A percentile compares a stretch with the other conserved stretches of the same genome.
Evolutionary conservation across 2,797 vertebrate genomes (phyloP).

Genomic region (Crossoptilon crossoptilon): DNA sequence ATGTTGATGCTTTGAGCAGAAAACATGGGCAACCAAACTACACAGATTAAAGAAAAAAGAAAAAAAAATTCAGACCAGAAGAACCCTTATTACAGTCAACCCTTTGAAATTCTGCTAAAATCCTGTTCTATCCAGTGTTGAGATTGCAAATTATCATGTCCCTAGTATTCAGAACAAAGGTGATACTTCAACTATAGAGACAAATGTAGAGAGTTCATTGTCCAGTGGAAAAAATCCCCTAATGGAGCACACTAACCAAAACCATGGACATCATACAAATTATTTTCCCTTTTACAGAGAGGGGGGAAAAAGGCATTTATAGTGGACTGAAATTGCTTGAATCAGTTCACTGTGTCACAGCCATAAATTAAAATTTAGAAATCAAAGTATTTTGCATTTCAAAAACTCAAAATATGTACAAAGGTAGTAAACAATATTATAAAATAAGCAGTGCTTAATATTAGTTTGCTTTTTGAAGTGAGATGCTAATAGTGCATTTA

Average conservation of each 20-base stretch:
- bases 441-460: background rate
- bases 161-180: background rate
- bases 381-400: background rate
- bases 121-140: background rate
- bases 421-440: background rate
- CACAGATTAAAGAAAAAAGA: accelerated
- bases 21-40: background rate
- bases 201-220: background rate
- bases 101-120: background rate
- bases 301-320: background rate
- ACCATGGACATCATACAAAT: background rate
- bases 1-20: background rate
- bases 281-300: background rate
- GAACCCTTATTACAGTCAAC: accelerated
- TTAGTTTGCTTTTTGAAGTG: background rate
- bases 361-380: background rate
- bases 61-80: background rate
- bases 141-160: background rate
- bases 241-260: background rate
- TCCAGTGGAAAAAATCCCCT: background rate
- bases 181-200: background rate
- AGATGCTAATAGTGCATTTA: background rate
- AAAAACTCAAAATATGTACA: background rate
- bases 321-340: background rate
- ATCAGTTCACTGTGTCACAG: background rate